A percentile compares a stretch with the other conserved stretches of the same genome.
Conservation (phyloP, 2,888 invertebrate genomes). For the Drosophila prostipennis region DNA sequence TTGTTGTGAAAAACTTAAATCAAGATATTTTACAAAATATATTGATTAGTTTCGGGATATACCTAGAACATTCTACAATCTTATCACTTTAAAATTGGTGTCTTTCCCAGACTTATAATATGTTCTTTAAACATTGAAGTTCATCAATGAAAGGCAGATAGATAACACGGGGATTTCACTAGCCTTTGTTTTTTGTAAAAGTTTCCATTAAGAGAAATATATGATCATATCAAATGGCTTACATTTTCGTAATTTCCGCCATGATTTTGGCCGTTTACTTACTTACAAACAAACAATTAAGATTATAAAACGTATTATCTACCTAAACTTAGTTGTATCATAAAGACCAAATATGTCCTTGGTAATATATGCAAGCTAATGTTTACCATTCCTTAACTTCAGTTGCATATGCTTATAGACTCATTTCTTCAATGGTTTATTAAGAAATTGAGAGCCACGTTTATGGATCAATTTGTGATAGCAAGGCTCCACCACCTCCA, state of each 20-base stretch:
- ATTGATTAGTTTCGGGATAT: neutral
- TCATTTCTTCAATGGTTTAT: too few species aligned
- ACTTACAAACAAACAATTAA: too few species aligned
- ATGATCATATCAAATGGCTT: neutral
- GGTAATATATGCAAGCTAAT: too few species aligned
- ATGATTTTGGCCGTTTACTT: neutral
- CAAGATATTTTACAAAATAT: too few species aligned
- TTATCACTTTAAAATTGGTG: neutral
- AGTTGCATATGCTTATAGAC: neutral
- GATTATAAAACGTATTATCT: too few species aligned
- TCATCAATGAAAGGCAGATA: conserved; percentile 34
- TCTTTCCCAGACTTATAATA: conserved; percentile 13
- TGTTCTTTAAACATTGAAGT: conserved; percentile 1
- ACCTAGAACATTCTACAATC: neutral
- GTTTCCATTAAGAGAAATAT: conserved; percentile 9
- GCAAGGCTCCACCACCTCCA: neutral
- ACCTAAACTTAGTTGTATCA: too few species aligned
- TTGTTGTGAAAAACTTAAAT: too few species aligned
- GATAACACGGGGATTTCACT: conserved; percentile 29
- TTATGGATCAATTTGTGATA: conserved; percentile 23
- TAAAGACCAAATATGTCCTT: too few species aligned
- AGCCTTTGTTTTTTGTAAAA: neutral
- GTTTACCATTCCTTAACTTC: neutral
- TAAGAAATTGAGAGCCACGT: conserved; percentile 7
- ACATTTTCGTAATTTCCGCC: conserved; percentile 5